Conservation (phyloP, 2,113 vertebrate species). For the Mastomys natalensis region DNA sequence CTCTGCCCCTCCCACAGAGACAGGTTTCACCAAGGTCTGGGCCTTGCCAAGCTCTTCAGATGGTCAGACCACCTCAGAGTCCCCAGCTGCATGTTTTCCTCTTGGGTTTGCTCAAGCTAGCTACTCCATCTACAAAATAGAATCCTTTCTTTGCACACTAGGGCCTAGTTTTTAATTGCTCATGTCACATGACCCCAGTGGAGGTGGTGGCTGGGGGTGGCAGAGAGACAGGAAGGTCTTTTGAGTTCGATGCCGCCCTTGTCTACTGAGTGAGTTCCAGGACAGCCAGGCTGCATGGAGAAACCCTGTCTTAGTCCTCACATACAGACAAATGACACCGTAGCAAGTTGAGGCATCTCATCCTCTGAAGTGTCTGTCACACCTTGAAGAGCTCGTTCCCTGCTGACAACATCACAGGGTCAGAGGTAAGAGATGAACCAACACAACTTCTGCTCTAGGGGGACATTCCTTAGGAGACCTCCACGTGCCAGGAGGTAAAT, state of each 20-base stretch:
- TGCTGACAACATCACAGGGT: background rate
- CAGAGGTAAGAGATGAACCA: background rate
- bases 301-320: background rate
- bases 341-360: background rate
- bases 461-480: too few relatives aligned
- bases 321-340: background rate
- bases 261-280: background rate
- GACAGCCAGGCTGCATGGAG: background rate
- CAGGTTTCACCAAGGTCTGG: background rate
- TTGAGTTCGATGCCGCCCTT: background rate
- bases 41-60: background rate
- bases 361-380: too few relatives aligned
- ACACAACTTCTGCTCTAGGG: background rate
- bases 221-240: background rate
- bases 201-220: background rate
- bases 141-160: background rate
- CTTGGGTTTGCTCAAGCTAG: background rate
- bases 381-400: background rate
- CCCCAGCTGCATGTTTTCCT: background rate
- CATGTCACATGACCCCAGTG: too few relatives aligned
- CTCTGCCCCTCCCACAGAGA: rapidly evolving
- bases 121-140: rapidly evolving
- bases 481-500: rapidly evolving
- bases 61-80: rapidly evolving
- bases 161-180: rapidly evolving